A percentile compares a stretch with the other conserved stretches of the same genome.
phyloP scores from a whole-genome alignment of 2,888 invertebrate species.

The Eremobia ochroleuca region DNA sequence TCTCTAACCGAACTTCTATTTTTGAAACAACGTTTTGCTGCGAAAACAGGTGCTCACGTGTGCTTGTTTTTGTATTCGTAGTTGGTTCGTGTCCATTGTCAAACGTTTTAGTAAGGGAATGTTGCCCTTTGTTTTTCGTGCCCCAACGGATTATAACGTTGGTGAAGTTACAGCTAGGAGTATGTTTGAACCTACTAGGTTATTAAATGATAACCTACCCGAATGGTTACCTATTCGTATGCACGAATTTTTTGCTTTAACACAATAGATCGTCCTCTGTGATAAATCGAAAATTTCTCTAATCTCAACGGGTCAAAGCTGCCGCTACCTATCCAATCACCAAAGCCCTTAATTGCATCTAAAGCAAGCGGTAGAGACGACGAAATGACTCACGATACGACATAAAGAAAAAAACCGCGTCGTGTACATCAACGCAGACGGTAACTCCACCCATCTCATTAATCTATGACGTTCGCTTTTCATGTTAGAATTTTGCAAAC shows the following conservation, averaged over 20 bases:
- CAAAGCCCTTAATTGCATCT: neutral
- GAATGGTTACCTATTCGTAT: too few relatives aligned
- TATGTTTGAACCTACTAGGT: neutral
- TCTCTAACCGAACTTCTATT: constrained; percentile 62
- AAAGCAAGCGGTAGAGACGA: neutral
- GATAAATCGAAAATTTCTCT: neutral
- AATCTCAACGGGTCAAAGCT: neutral
- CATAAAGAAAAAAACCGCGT: constrained; percentile 33
- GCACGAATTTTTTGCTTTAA: neutral
- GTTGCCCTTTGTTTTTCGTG: neutral
- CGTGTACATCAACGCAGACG: constrained; percentile 66
- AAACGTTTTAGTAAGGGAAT: constrained; percentile 7
- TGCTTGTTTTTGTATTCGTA: constrained; percentile 70
- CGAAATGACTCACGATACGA: neutral
- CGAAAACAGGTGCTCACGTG: constrained; percentile 82
- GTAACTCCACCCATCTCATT: constrained; percentile 70
- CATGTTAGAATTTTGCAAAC: constrained; percentile 73
- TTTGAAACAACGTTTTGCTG: constrained; percentile 76
- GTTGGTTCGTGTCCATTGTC: constrained; percentile 61
- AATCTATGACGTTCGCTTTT: constrained; percentile 76
- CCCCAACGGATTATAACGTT: neutral
- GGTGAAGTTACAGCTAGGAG: neutral
- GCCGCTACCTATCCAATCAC: neutral
- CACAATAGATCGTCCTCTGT: neutral
- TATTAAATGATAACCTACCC: neutral